Base-by-base conservation (phyloP, 2,888 invertebrate genomes). In the Morpho helenor region DNA sequence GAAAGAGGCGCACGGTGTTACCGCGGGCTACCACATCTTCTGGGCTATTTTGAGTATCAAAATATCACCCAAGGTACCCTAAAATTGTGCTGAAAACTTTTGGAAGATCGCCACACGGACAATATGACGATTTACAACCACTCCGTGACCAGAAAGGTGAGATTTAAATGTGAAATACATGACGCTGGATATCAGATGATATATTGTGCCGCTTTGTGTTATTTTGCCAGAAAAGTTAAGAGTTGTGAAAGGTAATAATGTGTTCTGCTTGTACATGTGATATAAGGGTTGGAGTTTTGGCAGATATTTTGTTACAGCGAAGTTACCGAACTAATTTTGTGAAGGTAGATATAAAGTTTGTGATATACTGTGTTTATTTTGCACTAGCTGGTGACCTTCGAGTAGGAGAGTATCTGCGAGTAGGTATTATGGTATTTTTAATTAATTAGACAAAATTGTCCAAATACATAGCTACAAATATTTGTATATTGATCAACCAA, bases 31-130 rank as follows among this genome's bases (percentile, higher is more conserved):
- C n/a, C n/a, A n/a, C n/a, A n/a, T n/a, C n/a, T n/a, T n/a, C n/a
- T n/a, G n/a, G n/a, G 16, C 16, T 16, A 16, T 16, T 16, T 16
- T 16, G 16, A 1, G 16, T 16, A 16, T 48, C 22, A 49, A 41
- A 47, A 42, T 47, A 48, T 57, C 39, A 46, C 44, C 44, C 10
- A 31, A 49, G 46, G 58, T 50, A 54, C 56, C 58, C 61, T 47
- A 57, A 55, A 55, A 52, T 51, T 55, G 57, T 54, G 60, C 57
- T 63, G 63, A 59, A 63, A 57, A 61, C 52, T 63, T 74, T 79
- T 80, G 79, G 80, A 78, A 68, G 69, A 56, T 66, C 66, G 79
- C 80, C 79, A 80, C 77, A 75, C 73, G 74, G 76, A 76, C 79
- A 73, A 76, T 76, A 76, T 75, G 76, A 76, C 76, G 75, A 79